These are phyloP conservation scores for Sinelater perroti DNA, from an alignment of 2,888 invertebrate species.

Conservation along the genomic window DNA sequence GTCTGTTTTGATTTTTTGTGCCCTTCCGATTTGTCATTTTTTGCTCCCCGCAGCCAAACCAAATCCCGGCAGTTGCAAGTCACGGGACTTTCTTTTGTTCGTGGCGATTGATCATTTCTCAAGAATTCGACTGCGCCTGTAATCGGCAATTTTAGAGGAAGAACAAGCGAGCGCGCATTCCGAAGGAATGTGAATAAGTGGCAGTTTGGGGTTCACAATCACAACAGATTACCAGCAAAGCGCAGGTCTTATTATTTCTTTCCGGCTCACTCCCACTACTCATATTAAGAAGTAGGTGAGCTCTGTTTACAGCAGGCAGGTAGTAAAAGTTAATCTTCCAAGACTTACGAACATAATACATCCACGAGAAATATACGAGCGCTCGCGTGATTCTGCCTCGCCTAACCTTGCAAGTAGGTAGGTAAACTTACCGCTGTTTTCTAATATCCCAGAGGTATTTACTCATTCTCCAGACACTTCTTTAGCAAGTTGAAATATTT, in stretches of 20 bases:
- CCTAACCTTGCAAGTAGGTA: conserved; percentile 2
- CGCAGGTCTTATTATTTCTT: conserved; percentile 7
- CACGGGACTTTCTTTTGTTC: conserved; percentile 14
- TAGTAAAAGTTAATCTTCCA: conserved; percentile 3
- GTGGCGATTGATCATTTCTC: conserved; percentile 8
- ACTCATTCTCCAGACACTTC: conserved; percentile 20
- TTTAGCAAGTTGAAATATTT: conserved; percentile 10
- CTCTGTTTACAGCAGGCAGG: conserved; percentile 4
- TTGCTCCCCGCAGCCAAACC: conserved; percentile 19
- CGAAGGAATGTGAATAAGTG: conserved; percentile 14
- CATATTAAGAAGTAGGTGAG: conserved; percentile 17
- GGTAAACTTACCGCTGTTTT: not conserved
- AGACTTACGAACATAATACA: conserved; percentile 2
- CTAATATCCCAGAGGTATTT: conserved; percentile 18
- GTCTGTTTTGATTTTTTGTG: conserved; percentile 24
- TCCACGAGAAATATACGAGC: not conserved
- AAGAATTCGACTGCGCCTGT: conserved; percentile 11
- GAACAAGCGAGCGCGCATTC: not conserved
- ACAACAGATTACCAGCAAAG: conserved; percentile 16
- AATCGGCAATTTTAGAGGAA: not conserved
- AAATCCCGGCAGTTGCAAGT: conserved; percentile 22
- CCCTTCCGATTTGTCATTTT: conserved; percentile 22
- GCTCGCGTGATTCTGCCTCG: conserved; percentile 7
- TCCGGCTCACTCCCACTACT: conserved; percentile 11
- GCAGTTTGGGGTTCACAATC: conserved; percentile 17